These are phyloP conservation scores for Barbus barbus DNA, from an alignment of 2,113 vertebrate species.

Conservation along the genomic window DNA sequence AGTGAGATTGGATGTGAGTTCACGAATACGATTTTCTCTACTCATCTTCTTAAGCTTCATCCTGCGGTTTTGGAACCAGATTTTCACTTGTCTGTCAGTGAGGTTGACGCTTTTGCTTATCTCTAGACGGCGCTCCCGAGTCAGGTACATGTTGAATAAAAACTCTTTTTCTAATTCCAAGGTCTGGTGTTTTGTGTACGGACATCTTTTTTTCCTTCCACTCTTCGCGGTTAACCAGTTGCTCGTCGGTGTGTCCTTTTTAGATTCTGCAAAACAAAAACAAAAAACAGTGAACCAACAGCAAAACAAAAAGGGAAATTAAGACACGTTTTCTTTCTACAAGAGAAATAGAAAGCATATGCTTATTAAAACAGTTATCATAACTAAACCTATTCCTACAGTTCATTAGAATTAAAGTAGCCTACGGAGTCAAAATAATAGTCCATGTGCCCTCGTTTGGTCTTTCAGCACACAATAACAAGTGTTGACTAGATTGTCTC, in stretches of 20 bases:
- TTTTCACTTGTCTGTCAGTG: conserved; percentile 99
- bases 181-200: conserved; percentile 70
- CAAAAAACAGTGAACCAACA: background rate
- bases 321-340: too few species aligned
- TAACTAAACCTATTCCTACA: background rate
- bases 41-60: conserved; percentile 99
- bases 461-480: background rate
- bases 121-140: conserved; percentile 95
- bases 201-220: conserved; percentile 98
- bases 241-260: conserved; percentile 88
- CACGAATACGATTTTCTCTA: conserved; percentile 97
- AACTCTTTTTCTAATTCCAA: too few species aligned
- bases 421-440: background rate
- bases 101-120: conserved; percentile 99
- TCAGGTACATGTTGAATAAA: too few species aligned
- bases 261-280: conserved; percentile 82
- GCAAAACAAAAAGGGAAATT: background rate
- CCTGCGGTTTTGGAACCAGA: conserved; percentile 99
- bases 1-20: conserved; percentile 98
- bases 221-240: conserved; percentile 99
- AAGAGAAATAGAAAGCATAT: background rate
- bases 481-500: background rate
- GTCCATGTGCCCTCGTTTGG: background rate
- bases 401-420: background rate
- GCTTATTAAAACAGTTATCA: background rate